Base-by-base conservation (phyloP, 2,797 vertebrate species). In the Alosa sapidissima region DNA sequence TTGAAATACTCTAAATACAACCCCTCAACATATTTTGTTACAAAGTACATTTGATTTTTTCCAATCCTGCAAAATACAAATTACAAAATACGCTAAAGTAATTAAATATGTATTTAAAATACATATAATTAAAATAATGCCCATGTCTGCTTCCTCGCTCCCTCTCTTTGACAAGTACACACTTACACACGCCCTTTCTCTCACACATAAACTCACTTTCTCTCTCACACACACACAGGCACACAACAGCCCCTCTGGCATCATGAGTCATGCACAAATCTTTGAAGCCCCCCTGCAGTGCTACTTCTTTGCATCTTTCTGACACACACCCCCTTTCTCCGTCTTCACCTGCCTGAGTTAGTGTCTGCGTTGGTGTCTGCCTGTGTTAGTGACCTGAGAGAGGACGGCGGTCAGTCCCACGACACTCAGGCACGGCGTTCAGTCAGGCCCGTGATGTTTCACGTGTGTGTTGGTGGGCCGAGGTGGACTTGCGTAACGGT, bases 151-250 rank as follows among this genome's bases (percentile, higher is more conserved):
- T 7, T 4, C n/a, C 21, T 24, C 58, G 5, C 7, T 24, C n/a
- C 7, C 58, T 24, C 19, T 24, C 21, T n/a, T 7, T 0, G 1
- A 51, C 58, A 28, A 28, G 28, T 28, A 28, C 28, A n/a, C 7
- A 0, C n/a, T n/a, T 19, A 21, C 16, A 21, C 21, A n/a, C 16
- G 1, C 90, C 81, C 88, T 89, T 91, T 91, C 90, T 84, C 88
- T 78, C 86, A 55, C 54, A 19, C 54, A 55, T 55, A 19, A 1
- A 55, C 88, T 36, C 65, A 7, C 11, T 41, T 13, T 45, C 13
- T 45, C 33, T 45, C 33, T 14, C 87, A 68, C 82, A 85, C 87
- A 58, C 83, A 83, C 88, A 41, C 87, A 48, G 58, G 87, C 86
- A 84, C 86, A 81, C 75, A 58, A 28, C 3, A 45, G 82, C 24